Evolutionary conservation across 2,888 invertebrate genomes (phyloP), one percentile per base, ranked within the genome.

Genomic region (Lycocerus yunnanus): DNA sequence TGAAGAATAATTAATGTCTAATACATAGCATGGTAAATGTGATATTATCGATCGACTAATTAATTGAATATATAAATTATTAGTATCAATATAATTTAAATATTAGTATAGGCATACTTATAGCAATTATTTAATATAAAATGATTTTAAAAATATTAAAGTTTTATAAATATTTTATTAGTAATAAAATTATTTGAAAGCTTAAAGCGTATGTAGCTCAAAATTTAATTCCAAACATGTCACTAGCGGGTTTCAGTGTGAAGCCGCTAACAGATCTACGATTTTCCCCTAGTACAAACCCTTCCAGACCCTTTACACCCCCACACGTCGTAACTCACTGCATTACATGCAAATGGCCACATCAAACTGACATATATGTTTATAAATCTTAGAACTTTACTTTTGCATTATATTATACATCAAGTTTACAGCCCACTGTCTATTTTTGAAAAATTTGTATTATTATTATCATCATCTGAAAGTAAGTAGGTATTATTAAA

Each of bases 341-440:
- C 76, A 77, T 78, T 77, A 77, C 76, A 75, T 74, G 77, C 77
- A 77, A 78, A 78, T 77, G 74, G 78, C 79, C 73, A 79, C 78
- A 79, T 79, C 79, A 79, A 78, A 79, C 71, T 70, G 76, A 73
- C 76, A 73, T 76, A 73, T 76, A 73, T 76, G 70, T 73, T 76
- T 76, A 76, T 76, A 76, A 76, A 76, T 76, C 76, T 76, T 73
- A 76, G 66, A 76, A 75, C 59, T 75, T 75, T 75, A 68, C 67
- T 73, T 73, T 18, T 70, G 59, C 59, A 66, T 67, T 66, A 70
- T 18, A 27, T 58, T 68, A 68, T 20, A 58, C 66, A 24, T n/a
- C 27, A 21, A 15, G 27, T 66, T 15, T 66, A 66, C 43, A 67
- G 67, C 43, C 43, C 43, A 43, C 43, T 43, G 43, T 43, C 43